A percentile compares a stretch with the other conserved stretches of the same genome.
These are phyloP conservation scores for Pelodiscus sinensis DNA, from an alignment of 2,113 vertebrate species.

Conservation along the genomic window DNA sequence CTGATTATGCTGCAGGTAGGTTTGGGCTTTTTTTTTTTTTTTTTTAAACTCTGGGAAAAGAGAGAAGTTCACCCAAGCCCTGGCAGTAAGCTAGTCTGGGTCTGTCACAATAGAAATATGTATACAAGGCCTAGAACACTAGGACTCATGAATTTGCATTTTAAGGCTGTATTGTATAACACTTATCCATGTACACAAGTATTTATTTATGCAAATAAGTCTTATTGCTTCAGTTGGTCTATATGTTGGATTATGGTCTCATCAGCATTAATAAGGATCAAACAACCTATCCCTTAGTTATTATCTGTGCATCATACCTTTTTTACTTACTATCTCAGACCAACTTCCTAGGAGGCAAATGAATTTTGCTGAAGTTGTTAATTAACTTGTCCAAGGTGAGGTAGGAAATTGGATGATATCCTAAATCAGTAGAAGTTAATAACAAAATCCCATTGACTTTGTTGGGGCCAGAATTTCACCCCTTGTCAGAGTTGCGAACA, in stretches of 20 bases:
- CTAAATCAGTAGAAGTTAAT: not conserved
- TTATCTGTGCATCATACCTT: not conserved
- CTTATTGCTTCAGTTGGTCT: not conserved
- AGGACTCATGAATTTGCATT: not conserved
- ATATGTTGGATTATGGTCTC: not conserved
- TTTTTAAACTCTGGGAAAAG: too few species aligned
- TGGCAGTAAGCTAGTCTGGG: too few species aligned
- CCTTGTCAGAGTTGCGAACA: not conserved
- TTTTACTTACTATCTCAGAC: not conserved
- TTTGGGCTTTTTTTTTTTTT: too few species aligned
- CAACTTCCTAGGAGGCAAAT: not conserved
- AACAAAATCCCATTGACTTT: not conserved
- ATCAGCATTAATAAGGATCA: not conserved
- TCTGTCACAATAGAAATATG: too few species aligned
- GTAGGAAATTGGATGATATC: not conserved
- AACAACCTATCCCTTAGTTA: not conserved
- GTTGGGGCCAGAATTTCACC: not conserved
- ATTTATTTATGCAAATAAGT: conserved; percentile 5
- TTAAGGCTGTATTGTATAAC: not conserved
- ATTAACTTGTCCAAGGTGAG: not conserved
- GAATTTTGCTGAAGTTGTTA: not conserved
- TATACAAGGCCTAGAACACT: too few species aligned
- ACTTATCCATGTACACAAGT: not conserved
- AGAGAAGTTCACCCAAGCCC: too few species aligned
- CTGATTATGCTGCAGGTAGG: too few species aligned